Percentiles rank a stretch among this genome's conserved stretches.
Evolutionary conservation across 2,888 invertebrate genomes (phyloP).

Genomic region (Orthosia cruda): DNA sequence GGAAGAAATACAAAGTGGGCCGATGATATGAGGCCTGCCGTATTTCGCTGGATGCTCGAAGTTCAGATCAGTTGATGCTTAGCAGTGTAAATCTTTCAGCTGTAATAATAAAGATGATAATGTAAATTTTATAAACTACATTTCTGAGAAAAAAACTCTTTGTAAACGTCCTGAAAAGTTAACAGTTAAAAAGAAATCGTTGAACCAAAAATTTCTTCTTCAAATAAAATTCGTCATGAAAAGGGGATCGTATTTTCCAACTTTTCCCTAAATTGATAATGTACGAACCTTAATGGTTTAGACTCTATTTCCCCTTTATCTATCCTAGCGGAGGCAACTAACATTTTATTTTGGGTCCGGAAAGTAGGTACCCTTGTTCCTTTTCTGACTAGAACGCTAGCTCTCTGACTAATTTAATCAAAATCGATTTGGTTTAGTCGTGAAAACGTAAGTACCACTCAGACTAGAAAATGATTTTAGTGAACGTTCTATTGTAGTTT

Average conservation of each 20-base stretch:
- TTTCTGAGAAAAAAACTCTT: no score
- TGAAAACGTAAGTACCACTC: neutral
- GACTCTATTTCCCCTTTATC: slow-evolving; percentile 18
- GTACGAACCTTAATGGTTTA: slow-evolving; percentile 16
- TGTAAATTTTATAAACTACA: no score
- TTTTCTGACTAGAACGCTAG: slow-evolving; percentile 17
- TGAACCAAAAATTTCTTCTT: neutral
- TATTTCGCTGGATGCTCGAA: no score
- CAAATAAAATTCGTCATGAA: neutral
- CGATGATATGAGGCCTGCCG: no score
- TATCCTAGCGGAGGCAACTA: slow-evolving; percentile 7
- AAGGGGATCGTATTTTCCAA: slow-evolving; percentile 11
- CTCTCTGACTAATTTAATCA: slow-evolving; percentile 32
- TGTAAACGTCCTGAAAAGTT: neutral
- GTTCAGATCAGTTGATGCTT: no score
- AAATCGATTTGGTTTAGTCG: slow-evolving; percentile 10
- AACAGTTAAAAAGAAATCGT: neutral
- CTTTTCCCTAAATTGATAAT: slow-evolving; percentile 32
- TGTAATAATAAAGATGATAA: no score
- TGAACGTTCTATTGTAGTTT: neutral
- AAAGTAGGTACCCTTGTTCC: slow-evolving; percentile 35
- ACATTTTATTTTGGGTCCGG: slow-evolving; percentile 47
- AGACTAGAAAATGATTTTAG: neutral
- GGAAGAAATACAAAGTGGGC: no score
- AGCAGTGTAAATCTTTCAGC: no score